Evolutionary conservation across 2,113 vertebrate genomes (phyloP).

Genomic region (Notothenia coriiceps): DNA sequence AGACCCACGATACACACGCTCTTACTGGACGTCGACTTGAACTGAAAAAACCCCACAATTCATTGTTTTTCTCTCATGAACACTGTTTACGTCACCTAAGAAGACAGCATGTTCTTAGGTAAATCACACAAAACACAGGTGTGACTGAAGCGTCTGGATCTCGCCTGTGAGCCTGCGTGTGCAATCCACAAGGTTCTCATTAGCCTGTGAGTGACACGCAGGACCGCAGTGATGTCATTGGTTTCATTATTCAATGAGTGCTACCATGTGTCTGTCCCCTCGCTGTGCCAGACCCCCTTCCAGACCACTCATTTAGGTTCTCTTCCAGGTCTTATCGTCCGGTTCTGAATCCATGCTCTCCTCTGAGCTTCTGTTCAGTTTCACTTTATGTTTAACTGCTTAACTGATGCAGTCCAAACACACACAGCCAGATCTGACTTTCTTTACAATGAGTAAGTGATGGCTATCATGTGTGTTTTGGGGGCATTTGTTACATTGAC

Average conservation of each 20-base stretch:
- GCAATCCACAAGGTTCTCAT: conserved; percentile 70
- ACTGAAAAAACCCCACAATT: conserved; percentile 68
- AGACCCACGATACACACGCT: conserved; percentile 93
- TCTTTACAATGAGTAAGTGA: conserved; percentile 33
- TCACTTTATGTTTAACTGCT: conserved; percentile 14
- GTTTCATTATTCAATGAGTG: conserved; percentile 76
- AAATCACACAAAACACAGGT: conserved; percentile 1
- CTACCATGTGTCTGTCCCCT: conserved; percentile 75
- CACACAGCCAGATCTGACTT: background rate
- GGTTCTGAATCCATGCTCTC: background rate
- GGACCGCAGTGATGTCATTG: conserved; percentile 74
- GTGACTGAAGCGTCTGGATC: conserved; percentile 14
- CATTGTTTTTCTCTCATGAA: no score
- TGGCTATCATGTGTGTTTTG: conserved; percentile 46
- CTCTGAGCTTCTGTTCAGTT: conserved; percentile 49
- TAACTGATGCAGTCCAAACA: background rate
- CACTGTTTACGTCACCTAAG: background rate
- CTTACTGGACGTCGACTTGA: conserved; percentile 96
- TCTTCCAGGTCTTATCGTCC: background rate
- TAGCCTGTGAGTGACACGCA: conserved; percentile 70
- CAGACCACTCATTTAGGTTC: conserved; percentile 8
- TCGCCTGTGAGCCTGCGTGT: conserved; percentile 21
- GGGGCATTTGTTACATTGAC: conserved; percentile 6
- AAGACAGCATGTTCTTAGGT: background rate
- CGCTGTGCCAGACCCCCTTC: background rate